Percentiles rank a stretch among this genome's conserved stretches.
Conservation (phyloP, 2,797 vertebrate species). For the Bradypodion ventrale region DNA sequence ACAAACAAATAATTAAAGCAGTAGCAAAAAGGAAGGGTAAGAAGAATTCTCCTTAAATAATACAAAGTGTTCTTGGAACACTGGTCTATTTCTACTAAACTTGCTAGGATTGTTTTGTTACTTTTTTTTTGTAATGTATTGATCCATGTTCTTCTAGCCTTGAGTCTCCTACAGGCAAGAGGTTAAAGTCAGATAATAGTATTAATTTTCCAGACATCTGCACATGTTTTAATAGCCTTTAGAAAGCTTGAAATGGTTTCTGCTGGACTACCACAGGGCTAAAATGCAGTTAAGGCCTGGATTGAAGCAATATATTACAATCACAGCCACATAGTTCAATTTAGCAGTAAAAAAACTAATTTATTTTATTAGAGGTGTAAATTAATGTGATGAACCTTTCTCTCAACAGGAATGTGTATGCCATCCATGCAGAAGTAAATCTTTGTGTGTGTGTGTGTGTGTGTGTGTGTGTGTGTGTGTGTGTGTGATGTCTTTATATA, state of each 20-base stretch:
- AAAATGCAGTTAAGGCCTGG: constrained; percentile 76
- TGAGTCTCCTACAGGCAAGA: constrained; percentile 75
- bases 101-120: constrained; percentile 60
- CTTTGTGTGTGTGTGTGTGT: not conserved
- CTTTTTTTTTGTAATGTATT: constrained; percentile 68
- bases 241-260: constrained; percentile 76
- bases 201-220: constrained; percentile 84
- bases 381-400: constrained; percentile 66
- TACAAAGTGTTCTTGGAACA: constrained; percentile 39
- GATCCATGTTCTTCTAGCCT: constrained; percentile 74
- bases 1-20: constrained; percentile 56
- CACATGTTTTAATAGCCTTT: constrained; percentile 81
- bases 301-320: constrained; percentile 75
- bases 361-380: constrained; percentile 73
- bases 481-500: not conserved
- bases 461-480: not conserved
- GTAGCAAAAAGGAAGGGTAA: constrained; percentile 41
- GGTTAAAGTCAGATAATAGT: constrained; percentile 78
- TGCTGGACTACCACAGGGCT: constrained; percentile 77
- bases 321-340: constrained; percentile 66
- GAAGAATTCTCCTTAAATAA: constrained; percentile 51
- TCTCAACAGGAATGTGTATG: constrained; percentile 44
- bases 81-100: constrained; percentile 42
- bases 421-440: constrained; percentile 44
- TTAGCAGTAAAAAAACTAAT: constrained; percentile 72